phyloP scores from a whole-genome alignment of 2,113 vertebrate genomes.

The Nerophis ophidion region DNA sequence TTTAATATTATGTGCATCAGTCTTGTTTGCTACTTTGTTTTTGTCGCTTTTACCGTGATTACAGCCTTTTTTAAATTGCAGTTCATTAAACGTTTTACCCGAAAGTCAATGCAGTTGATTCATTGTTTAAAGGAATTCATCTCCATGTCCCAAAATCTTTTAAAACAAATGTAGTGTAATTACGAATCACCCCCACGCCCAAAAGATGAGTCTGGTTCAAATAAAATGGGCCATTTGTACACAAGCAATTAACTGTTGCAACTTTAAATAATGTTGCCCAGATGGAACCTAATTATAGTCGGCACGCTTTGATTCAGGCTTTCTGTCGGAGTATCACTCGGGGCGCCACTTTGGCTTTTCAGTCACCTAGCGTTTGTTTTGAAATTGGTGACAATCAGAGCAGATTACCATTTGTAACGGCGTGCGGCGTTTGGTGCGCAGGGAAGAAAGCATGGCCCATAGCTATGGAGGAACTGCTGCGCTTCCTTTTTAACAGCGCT shows the following conservation, averaged over 20 bases:
- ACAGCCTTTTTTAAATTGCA: slow-evolving; percentile 54
- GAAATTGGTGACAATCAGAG: slow-evolving; percentile 73
- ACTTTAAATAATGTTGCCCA: slow-evolving; percentile 75
- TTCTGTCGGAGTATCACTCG: slow-evolving; percentile 66
- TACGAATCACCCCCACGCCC: slow-evolving; percentile 48
- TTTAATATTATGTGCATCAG: slow-evolving; percentile 35
- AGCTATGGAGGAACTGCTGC: slow-evolving; percentile 62
- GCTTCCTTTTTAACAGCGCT: slow-evolving; percentile 59
- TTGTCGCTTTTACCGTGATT: slow-evolving; percentile 36
- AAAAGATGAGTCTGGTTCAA: slow-evolving; percentile 70
- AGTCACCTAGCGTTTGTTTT: slow-evolving; percentile 72
- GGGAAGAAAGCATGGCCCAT: slow-evolving; percentile 67
- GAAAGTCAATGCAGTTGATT: slow-evolving; percentile 51
- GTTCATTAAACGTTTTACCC: slow-evolving; percentile 56
- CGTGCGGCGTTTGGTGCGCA: slow-evolving; percentile 59
- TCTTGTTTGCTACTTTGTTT: slow-evolving; percentile 34
- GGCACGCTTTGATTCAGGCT: slow-evolving; percentile 70
- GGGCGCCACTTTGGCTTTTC: slow-evolving; percentile 69
- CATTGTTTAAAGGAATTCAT: slow-evolving; percentile 49
- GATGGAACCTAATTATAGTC: slow-evolving; percentile 78
- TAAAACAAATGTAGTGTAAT: slow-evolving; percentile 64
- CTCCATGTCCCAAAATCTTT: slow-evolving; percentile 36
- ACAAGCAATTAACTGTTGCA: slow-evolving; percentile 73
- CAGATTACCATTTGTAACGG: slow-evolving; percentile 68
- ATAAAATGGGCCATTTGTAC: slow-evolving; percentile 75